Evolutionary conservation across 2,113 vertebrate genomes (phyloP).

Genomic region (Melozone crissalis): DNA sequence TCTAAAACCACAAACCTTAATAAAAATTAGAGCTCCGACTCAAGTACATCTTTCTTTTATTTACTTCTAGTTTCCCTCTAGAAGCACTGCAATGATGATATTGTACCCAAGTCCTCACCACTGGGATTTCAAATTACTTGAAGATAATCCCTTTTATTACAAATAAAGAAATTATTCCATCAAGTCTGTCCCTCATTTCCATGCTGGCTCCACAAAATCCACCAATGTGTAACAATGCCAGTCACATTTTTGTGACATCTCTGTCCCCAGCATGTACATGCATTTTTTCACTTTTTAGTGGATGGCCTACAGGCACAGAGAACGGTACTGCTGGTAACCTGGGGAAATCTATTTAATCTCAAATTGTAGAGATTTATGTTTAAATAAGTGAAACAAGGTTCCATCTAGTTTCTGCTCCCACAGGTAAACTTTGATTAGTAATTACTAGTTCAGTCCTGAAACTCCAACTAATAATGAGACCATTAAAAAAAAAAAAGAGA

Average conservation of each 20-base stretch:
- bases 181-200: not conserved
- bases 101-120: not conserved
- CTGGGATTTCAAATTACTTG: not conserved
- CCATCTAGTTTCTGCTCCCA: not conserved
- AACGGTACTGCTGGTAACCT: not conserved
- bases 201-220: not conserved
- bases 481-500: not conserved
- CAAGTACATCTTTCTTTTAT: not conserved
- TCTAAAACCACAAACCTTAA: not conserved
- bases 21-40: not conserved
- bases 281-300: not conserved
- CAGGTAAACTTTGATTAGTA: not conserved
- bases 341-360: not conserved
- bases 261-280: fast-evolving
- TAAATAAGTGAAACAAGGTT: not conserved
- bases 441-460: not conserved
- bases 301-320: not conserved
- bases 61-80: not conserved
- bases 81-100: not conserved
- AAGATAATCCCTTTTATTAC: not conserved
- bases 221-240: not conserved
- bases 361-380: not conserved
- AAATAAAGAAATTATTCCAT: not conserved
- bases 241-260: not conserved
- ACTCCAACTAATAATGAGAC: not conserved